Evolutionary conservation across 2,888 invertebrate genomes (phyloP).

Genomic region (Leptinotarsa rubiginosa): DNA sequence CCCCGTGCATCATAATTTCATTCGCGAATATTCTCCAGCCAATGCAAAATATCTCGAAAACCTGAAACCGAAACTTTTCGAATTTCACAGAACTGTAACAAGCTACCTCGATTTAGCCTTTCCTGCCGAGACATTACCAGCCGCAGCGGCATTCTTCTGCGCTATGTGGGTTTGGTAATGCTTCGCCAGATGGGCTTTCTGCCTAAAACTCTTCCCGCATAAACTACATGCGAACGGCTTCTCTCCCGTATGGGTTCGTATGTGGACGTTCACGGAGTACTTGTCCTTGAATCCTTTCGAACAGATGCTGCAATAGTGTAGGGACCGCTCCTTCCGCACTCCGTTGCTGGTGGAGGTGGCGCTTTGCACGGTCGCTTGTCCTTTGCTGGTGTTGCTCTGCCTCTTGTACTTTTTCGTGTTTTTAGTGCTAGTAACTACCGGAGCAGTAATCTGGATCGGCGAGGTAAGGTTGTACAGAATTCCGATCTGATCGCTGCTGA

Average conservation of each 20-base stretch:
- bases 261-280: constrained; percentile 98
- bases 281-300: constrained; percentile 95
- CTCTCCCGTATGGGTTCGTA: constrained; percentile 97
- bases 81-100: constrained; percentile 34
- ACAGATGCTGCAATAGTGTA: constrained; percentile 94
- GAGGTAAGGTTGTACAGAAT: constrained; percentile 62
- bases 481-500: constrained; percentile 61
- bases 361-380: constrained; percentile 59
- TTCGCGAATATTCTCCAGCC: background rate
- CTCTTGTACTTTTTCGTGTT: constrained; percentile 80
- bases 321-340: constrained; percentile 85
- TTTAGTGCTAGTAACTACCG: constrained; percentile 73
- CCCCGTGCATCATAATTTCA: background rate
- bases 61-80: constrained; percentile 41
- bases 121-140: constrained; percentile 69
- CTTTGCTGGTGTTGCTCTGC: constrained; percentile 63
- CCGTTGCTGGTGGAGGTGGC: constrained; percentile 77
- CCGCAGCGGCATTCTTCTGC: constrained; percentile 80
- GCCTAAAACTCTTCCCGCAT: constrained; percentile 93
- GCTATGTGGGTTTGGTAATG: constrained; percentile 94
- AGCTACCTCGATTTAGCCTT: constrained; percentile 65
- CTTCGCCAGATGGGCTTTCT: constrained; percentile 92
- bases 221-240: constrained; percentile 96
- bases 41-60: constrained; percentile 14
- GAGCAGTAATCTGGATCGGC: constrained; percentile 68